phyloP scores from a whole-genome alignment of 2,113 vertebrate species.

The Sinosuthora webbiana region DNA sequence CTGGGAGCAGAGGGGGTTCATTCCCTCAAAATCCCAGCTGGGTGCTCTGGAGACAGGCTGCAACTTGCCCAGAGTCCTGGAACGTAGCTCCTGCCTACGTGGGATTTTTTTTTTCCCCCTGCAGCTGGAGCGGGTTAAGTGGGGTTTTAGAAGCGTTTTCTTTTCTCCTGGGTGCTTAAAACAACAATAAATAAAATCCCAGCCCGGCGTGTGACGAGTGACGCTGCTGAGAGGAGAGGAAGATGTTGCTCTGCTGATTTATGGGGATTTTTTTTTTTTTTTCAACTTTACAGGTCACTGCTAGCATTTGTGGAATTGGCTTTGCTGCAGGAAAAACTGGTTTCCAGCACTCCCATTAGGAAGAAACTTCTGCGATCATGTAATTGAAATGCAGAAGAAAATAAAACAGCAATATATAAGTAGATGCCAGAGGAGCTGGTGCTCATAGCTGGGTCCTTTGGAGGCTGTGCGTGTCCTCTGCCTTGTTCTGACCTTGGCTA shows the following conservation, averaged over 20 bases:
- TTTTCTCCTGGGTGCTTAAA: conserved; percentile 17
- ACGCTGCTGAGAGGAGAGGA: not conserved
- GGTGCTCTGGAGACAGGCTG: not conserved
- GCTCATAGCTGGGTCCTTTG: not conserved
- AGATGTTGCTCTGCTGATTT: conserved; percentile 10
- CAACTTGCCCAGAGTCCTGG: not conserved
- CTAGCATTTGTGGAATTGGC: conserved; percentile 17
- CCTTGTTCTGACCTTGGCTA: not conserved
- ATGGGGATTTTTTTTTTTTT: not conserved
- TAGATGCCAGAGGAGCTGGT: not conserved
- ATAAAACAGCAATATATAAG: not conserved
- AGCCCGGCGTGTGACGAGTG: not conserved
- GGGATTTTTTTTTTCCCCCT: not conserved
- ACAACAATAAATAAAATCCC: conserved; percentile 4
- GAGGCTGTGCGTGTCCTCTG: not conserved
- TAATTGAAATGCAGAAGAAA: not conserved
- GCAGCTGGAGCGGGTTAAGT: conserved; percentile 25
- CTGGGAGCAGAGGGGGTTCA: not conserved
- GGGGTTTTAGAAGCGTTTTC: not conserved
- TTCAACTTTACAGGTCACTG: conserved; percentile 8
- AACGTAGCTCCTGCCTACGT: not conserved
- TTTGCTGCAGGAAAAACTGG: conserved; percentile 32
- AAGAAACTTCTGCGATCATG: not conserved
- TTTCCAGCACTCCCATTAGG: not conserved
- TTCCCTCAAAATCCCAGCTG: not conserved